Conservation (phyloP, 2,888 invertebrate species). For the Apoderus coryli region DNA sequence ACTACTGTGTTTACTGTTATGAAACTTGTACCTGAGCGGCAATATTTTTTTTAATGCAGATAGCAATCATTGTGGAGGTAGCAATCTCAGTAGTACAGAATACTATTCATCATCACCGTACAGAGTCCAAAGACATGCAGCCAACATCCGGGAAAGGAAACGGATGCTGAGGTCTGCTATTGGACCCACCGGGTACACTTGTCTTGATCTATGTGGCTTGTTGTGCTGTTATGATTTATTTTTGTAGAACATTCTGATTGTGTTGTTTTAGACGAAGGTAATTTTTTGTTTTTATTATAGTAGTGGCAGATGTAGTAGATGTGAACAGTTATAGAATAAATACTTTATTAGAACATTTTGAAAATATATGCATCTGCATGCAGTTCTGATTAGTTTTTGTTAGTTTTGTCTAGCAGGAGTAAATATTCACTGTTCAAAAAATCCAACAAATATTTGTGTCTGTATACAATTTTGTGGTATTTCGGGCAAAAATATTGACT, state of each 20-base stretch:
- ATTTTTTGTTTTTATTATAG: conserved; percentile 12
- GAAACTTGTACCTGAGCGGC: too few species aligned
- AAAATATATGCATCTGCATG: too few species aligned
- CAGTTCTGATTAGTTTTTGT: too few species aligned
- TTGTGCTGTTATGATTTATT: conserved; percentile 18
- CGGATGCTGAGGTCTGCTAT: conserved; percentile 93
- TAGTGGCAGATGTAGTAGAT: too few species aligned
- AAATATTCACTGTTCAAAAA: too few species aligned
- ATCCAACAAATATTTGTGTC: too few species aligned
- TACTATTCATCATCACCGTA: conserved; percentile 64
- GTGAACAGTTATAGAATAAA: too few species aligned
- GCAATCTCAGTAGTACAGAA: conserved; percentile 38
- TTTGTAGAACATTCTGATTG: conserved; percentile 17
- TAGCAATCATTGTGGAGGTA: conserved; percentile 23
- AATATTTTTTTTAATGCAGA: conserved; percentile 22
- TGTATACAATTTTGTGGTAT: too few species aligned
- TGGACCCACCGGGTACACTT: conserved; percentile 62
- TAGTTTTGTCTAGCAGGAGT: too few species aligned
- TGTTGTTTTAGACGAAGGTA: conserved; percentile 12
- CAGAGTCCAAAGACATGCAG: conserved; percentile 81
- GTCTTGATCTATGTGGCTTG: conserved; percentile 25
- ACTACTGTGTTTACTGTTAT: too few species aligned
- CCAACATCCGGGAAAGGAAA: conserved; percentile 92
- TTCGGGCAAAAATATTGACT: too few species aligned
- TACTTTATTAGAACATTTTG: too few species aligned